Conservation (phyloP, 2,113 vertebrate species). For the Sialia sialis region DNA sequence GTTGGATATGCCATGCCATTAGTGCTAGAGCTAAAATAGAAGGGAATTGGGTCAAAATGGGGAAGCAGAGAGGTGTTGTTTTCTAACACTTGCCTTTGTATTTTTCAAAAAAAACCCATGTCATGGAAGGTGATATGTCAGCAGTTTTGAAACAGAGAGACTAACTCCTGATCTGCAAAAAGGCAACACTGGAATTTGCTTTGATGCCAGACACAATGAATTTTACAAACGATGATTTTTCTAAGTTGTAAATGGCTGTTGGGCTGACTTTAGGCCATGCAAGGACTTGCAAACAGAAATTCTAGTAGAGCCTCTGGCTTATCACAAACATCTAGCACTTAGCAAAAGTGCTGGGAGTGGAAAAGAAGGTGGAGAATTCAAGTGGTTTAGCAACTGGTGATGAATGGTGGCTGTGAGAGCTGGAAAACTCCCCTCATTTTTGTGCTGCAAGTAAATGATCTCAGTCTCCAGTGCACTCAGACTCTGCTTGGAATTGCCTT, state of each 20-base stretch:
- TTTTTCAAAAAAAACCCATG: not conserved
- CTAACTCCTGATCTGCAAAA: not conserved
- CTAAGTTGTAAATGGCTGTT: not conserved
- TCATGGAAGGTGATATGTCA: not conserved
- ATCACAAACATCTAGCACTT: not conserved
- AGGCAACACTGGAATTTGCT: not conserved
- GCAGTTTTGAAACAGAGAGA: not conserved
- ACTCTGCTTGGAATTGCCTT: not conserved
- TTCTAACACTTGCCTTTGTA: not conserved
- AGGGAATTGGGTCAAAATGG: not conserved
- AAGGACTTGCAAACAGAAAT: not conserved
- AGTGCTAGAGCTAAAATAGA: not conserved
- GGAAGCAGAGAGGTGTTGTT: not conserved
- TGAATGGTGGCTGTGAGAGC: not conserved
- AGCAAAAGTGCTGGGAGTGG: not conserved
- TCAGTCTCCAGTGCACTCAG: not conserved
- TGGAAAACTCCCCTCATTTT: not conserved
- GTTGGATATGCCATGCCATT: not conserved
- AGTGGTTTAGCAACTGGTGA: not conserved
- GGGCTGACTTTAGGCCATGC: not conserved
- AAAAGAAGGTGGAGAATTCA: not conserved
- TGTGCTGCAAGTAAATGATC: not conserved
- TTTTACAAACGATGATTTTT: not conserved
- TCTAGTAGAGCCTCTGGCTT: not conserved
- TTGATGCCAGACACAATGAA: not conserved